phyloP scores from a whole-genome alignment of 2,888 invertebrate genomes.

The Cheiracanthium punctorium region DNA sequence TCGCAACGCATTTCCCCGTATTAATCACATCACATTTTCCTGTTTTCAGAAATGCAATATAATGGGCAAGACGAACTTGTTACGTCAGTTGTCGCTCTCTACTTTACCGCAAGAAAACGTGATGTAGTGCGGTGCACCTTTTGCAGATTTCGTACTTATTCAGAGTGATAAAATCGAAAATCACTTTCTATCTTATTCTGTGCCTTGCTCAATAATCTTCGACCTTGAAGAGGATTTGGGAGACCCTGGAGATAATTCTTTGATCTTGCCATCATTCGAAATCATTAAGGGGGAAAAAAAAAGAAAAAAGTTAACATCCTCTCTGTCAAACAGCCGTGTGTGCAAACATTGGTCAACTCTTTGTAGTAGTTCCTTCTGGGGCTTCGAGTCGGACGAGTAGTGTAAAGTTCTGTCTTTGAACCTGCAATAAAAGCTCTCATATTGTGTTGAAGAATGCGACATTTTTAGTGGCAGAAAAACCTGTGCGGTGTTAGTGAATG shows the following conservation, averaged over 20 bases:
- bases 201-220: neutral
- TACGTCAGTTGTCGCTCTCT: neutral
- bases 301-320: neutral
- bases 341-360: no score
- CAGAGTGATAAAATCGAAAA: neutral
- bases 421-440: no score
- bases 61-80: neutral
- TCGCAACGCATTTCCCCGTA: no score
- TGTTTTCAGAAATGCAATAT: neutral
- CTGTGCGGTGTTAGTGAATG: no score
- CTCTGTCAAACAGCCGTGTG: neutral
- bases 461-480: no score
- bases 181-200: neutral
- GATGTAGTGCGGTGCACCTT: neutral
- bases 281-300: neutral
- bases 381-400: no score
- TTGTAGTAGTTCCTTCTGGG: no score
- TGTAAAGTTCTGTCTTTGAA: no score
- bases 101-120: conserved; percentile 5
- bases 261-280: neutral
- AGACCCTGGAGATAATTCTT: neutral
- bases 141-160: neutral
- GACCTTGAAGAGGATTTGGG: neutral
- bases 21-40: neutral
- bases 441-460: no score